Evolutionary conservation across 2,113 vertebrate species (phyloP).

Genomic region (Sterna hirundo): DNA sequence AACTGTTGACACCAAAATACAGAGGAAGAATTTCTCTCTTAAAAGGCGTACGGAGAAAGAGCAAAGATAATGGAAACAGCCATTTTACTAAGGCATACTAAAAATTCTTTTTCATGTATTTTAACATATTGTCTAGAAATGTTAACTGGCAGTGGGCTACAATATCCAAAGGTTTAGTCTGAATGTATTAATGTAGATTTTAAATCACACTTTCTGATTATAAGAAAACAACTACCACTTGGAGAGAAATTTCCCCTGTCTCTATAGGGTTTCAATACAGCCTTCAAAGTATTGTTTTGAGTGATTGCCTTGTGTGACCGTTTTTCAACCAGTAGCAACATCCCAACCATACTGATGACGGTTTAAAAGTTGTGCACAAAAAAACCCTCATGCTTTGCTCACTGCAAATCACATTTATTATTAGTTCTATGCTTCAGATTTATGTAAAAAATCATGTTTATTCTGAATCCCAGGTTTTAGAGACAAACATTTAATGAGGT

Average conservation of each 20-base stretch:
- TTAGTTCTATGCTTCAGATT: background rate
- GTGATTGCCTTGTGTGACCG: background rate
- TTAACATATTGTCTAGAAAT: background rate
- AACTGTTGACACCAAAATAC: conserved; percentile 65
- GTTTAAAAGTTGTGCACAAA: background rate
- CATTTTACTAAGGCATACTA: conserved; percentile 29
- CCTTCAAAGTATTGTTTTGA: background rate
- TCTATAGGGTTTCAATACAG: background rate
- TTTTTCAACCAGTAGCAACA: background rate
- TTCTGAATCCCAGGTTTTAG: background rate
- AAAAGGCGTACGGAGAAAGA: background rate
- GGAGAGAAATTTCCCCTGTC: background rate
- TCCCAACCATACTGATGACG: background rate
- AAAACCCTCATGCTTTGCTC: background rate
- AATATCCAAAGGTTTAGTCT: background rate
- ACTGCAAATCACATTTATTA: background rate
- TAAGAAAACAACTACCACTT: background rate
- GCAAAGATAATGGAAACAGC: conserved; percentile 21
- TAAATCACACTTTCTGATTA: background rate
- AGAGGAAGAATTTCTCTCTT: conserved; percentile 56
- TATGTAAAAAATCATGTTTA: background rate
- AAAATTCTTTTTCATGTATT: background rate
- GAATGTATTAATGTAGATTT: background rate
- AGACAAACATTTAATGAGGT: background rate
- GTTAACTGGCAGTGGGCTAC: background rate